Percentiles rank a stretch among this genome's conserved stretches.
These are phyloP conservation scores for Cerastis leucographa DNA, from an alignment of 2,888 invertebrate genomes.

Conservation along the genomic window DNA sequence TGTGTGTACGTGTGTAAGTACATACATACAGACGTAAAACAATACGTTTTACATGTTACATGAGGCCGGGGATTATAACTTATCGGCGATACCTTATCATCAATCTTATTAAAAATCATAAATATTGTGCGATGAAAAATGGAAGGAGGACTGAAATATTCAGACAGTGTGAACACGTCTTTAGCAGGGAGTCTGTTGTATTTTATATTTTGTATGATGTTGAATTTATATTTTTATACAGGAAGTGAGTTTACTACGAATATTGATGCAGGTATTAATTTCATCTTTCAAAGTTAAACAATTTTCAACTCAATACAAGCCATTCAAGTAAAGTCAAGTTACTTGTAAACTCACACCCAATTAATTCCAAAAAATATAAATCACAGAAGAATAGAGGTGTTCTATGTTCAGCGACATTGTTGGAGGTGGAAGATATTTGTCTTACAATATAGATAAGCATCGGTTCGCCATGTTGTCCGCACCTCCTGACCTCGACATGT, in stretches of 20 bases:
- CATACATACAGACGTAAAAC: too few species aligned
- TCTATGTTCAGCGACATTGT: constrained; percentile 72
- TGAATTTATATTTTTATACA: neutral
- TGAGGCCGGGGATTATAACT: neutral
- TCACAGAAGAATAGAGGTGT: constrained; percentile 52
- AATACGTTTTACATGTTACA: neutral
- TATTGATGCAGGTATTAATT: neutral
- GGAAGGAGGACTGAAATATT: neutral
- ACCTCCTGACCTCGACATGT: constrained; percentile 73
- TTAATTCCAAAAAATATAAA: constrained; percentile 60
- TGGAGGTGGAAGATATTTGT: constrained; percentile 86
- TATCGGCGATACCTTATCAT: too few species aligned
- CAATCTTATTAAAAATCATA: too few species aligned
- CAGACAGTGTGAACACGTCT: neutral
- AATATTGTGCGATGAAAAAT: neutral
- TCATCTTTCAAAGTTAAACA: neutral
- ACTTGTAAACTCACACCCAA: constrained; percentile 48
- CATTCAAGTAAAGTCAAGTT: constrained; percentile 7
- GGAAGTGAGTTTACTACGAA: neutral
- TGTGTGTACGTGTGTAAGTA: neutral
- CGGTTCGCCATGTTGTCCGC: constrained; percentile 72
- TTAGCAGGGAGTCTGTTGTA: neutral
- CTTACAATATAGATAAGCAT: constrained; percentile 85
- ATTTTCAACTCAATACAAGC: neutral
- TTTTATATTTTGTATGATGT: neutral